These are phyloP conservation scores for Theropithecus gelada DNA, from an alignment of 2,113 vertebrate species.

Conservation along the genomic window DNA sequence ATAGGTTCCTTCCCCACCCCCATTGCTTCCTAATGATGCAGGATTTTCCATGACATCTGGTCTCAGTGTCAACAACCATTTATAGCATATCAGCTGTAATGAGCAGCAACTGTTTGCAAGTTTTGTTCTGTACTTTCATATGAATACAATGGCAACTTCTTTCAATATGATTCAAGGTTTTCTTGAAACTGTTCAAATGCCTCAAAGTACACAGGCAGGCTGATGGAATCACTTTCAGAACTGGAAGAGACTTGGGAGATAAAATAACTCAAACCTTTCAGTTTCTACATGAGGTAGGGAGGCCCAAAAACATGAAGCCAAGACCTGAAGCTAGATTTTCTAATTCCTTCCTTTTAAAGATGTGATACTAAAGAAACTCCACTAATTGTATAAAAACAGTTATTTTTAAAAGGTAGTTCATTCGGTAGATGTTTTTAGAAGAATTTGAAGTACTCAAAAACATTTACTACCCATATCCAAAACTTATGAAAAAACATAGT, in stretches of 20 bases:
- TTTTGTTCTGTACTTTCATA: slow-evolving; percentile 17
- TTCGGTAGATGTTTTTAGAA: neutral
- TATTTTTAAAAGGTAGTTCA: neutral
- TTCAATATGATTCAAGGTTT: neutral
- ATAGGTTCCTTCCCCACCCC: slow-evolving; percentile 46
- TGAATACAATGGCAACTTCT: neutral
- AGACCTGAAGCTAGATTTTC: neutral
- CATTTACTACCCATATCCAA: neutral
- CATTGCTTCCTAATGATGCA: slow-evolving; percentile 66
- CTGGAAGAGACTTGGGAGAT: neutral
- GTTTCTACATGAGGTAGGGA: neutral
- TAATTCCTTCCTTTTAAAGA: neutral
- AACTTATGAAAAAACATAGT: neutral
- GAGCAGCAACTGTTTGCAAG: slow-evolving; percentile 66
- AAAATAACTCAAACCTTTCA: neutral
- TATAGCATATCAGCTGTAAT: slow-evolving; percentile 75
- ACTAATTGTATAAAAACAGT: neutral
- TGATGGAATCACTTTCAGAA: neutral
- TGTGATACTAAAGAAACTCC: neutral
- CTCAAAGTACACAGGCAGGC: neutral
- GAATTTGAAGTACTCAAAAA: slow-evolving; percentile 7
- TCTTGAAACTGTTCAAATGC: slow-evolving; percentile 20
- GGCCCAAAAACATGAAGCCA: neutral
- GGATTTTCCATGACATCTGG: slow-evolving; percentile 77
- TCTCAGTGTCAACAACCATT: slow-evolving; percentile 72